Percentiles rank a stretch among this genome's conserved stretches.
phyloP scores from a whole-genome alignment of 2,797 vertebrate species.

The Eulemur coronatus region DNA sequence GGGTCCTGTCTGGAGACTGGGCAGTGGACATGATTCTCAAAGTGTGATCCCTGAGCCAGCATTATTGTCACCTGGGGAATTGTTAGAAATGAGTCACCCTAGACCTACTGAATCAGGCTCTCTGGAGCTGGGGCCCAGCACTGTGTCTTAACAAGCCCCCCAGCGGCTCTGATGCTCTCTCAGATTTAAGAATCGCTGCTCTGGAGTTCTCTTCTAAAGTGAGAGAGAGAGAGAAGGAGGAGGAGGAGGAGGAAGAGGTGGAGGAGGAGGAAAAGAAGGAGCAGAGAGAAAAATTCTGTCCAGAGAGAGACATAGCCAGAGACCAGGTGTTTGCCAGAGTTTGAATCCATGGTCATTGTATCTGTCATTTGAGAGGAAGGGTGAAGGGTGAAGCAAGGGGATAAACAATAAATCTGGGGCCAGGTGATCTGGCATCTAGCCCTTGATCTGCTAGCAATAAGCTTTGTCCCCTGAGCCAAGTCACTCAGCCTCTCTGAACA shows the following conservation, averaged over 20 bases:
- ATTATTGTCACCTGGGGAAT: background rate
- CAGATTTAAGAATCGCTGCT: background rate
- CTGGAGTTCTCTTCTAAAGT: background rate
- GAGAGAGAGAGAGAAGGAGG: background rate
- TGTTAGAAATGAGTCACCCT: background rate
- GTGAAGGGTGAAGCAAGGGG: background rate
- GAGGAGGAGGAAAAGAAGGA: accelerated
- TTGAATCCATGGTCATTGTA: background rate
- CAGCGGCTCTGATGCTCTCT: background rate
- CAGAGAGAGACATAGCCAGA: background rate
- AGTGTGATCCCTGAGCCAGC: background rate
- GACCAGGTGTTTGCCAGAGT: background rate
- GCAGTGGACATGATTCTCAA: background rate
- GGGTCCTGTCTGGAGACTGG: too few species aligned
- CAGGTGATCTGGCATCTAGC: background rate
- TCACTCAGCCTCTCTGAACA: background rate
- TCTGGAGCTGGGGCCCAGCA: background rate
- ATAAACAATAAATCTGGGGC: background rate
- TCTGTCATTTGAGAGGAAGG: background rate
- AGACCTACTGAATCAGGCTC: background rate
- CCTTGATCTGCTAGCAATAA: background rate
- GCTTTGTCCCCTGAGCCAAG: too few species aligned
- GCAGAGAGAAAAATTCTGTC: background rate
- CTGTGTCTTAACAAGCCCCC: background rate
- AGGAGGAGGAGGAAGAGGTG: accelerated